phyloP scores from a whole-genome alignment of 2,113 vertebrate species.

The Callorhinus ursinus region DNA sequence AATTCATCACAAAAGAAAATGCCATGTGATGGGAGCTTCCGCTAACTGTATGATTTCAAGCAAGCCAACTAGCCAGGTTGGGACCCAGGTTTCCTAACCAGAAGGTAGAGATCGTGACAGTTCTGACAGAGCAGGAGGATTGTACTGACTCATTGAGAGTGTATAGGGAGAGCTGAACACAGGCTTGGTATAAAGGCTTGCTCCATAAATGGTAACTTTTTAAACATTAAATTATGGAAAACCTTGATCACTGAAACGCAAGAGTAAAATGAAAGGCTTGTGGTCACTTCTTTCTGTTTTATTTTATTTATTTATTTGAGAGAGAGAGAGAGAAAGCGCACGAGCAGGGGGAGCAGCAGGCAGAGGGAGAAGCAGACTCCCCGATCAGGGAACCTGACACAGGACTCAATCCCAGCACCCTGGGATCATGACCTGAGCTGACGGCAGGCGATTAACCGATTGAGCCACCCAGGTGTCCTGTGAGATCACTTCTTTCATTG shows the following conservation, averaged over 20 bases:
- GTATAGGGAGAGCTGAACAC: neutral
- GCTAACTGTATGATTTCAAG: neutral
- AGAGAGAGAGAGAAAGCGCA: too few relatives aligned
- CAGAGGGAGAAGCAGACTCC: too few relatives aligned
- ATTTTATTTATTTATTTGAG: too few relatives aligned
- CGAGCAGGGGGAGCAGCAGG: too few relatives aligned
- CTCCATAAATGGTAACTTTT: neutral
- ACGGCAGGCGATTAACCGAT: too few relatives aligned
- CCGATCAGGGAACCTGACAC: too few relatives aligned
- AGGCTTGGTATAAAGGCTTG: neutral
- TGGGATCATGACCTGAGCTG: too few relatives aligned
- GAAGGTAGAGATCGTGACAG: neutral
- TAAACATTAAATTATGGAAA: slow-evolving; percentile 14
- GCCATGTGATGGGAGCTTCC: neutral
- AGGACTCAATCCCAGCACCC: too few relatives aligned
- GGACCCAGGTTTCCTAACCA: neutral
- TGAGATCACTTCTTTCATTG: neutral
- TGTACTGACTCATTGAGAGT: neutral
- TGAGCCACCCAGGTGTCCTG: too few relatives aligned
- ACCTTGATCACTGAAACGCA: neutral
- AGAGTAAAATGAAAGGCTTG: neutral
- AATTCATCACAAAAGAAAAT: neutral
- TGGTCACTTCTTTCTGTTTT: too few relatives aligned
- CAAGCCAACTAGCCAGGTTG: neutral
- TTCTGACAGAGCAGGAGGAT: neutral